Base-by-base conservation (phyloP, 2,888 invertebrate species). In the Orchestes rusci region DNA sequence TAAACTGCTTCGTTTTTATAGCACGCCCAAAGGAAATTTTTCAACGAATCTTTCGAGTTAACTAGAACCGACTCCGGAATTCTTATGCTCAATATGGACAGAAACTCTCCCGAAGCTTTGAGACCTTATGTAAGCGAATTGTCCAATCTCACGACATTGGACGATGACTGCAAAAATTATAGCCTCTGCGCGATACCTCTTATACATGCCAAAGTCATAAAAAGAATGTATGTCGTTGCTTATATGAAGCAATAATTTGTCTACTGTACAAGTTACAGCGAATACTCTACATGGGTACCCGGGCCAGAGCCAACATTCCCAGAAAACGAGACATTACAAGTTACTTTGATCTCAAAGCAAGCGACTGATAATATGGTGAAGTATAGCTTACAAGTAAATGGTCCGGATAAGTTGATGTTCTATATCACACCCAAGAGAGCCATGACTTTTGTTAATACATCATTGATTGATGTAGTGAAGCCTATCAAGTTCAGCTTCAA, bases 351-450 rank as follows among this genome's bases (percentile, higher is more conserved):
- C n/a, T 45, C 45, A 2, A 29, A 39, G 20, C 18, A 10, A 8
- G 51, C 66, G n/a, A 60, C 65, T 32, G 57, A 65, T 36, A 65
- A 68, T 39, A 52, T 64, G 20, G 56, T 66, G 13, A 67, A 68
- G 49, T 70, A 73, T 33, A 70, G 68, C 29, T 71, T 76, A 50
- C 70, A 32, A 35, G 39, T 53, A 27, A 31, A 32, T 48, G 82
- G 82, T 43, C 79, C 82, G 2, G 77, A 77, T 63, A 79, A 79
- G 52, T 72, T 79, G 60, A 73, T 73, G 2, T 63, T 81, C 52
- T 73, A 79, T 56, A 57, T 83, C 35, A 74, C 78, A 0, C 79
- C 82, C 4, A 70, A 69, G 45, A 57, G 61, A 37, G 73, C 73
- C 44, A 70, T 74, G 4, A 65, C 63, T 28, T 55, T 82, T 16